Evolutionary conservation across 2,113 vertebrate species (phyloP), one percentile per base, ranked within the genome.

Genomic region (Typhlomys cinereus): DNA sequence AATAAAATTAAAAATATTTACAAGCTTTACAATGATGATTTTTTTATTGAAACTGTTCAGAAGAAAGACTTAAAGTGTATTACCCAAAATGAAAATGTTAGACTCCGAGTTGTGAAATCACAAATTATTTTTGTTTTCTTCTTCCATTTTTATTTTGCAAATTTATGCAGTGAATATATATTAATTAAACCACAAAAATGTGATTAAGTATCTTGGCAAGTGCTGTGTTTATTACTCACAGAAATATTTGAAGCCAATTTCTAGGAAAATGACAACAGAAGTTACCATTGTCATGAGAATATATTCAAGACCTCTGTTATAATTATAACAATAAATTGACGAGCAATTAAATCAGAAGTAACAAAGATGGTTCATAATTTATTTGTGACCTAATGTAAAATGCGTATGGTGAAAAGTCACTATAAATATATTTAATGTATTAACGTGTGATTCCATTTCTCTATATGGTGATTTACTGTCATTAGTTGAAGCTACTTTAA

Each of bases 361-460:
- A 70, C 64, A 61, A 88, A 84, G 27, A 71, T 64, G 80, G 17
- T 52, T 21, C 74, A 44, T 70, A 85, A 93, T 75, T 84, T 27
- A 59, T 27, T 93, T 73, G 7, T 85, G 78, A 76, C 87, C 29
- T 64, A 74, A 20, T 74, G 54, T 44, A 76, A 85, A 8, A 46
- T 88, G n/a, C 76, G 67, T 78, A 5, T 39, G 25, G 59, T 25
- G 8, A 29, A 86, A 78, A 93, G 20, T 86, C 44, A 73, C 5
- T 44, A 11, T 67, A 52, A 81, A 71, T 5, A 67, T 18, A 61
- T 82, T 85, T 75, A 52, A 31, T 54, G 54, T 78, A 61, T 86
- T 48, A 89, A 23, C 71, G 71, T 36, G 20, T 69, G n/a, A 25
- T 83, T 95, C 4, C 14, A 4, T 85, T 88, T 90, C n/a, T 88